A percentile compares a stretch with the other conserved stretches of the same genome.
Evolutionary conservation across 2,888 invertebrate genomes (phyloP).

Genomic region (Physocephala rufipes): DNA sequence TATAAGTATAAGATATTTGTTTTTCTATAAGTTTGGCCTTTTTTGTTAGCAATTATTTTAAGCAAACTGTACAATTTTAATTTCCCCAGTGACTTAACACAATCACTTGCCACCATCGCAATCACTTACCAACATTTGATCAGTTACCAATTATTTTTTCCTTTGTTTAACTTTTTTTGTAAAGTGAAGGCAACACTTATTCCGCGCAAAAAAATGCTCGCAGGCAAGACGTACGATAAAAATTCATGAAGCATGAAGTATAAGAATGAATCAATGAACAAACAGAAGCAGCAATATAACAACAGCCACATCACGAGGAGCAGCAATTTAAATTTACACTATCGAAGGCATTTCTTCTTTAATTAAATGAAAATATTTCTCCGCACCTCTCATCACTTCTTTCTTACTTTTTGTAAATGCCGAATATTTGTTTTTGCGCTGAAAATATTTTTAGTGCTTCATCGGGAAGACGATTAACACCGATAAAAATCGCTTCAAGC

Average conservation of each 20-base stretch:
- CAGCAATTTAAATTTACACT: background rate
- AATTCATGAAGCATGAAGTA: background rate
- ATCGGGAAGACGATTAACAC: background rate
- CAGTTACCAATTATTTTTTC: too few species aligned
- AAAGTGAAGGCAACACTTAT: background rate
- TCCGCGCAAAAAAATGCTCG: background rate
- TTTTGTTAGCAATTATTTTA: too few species aligned
- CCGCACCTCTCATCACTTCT: background rate
- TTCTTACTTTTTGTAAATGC: too few species aligned
- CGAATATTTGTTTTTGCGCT: background rate
- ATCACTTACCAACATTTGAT: too few species aligned
- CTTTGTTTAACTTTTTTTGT: too few species aligned
- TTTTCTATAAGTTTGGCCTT: background rate
- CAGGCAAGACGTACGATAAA: background rate
- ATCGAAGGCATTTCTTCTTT: conserved; percentile 4
- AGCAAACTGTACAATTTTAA: conserved; percentile 15
- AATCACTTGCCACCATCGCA: background rate
- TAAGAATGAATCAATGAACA: conserved; percentile 10
- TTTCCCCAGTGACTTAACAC: conserved; percentile 30
- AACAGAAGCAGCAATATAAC: background rate
- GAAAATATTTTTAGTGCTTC: conserved; percentile 19
- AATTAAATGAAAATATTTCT: too few species aligned
- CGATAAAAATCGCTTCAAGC: conserved; percentile 1
- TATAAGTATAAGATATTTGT: background rate
- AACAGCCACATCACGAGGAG: background rate